Conservation (phyloP, 2,113 vertebrate genomes). For the Melanerpes aurifrons region DNA sequence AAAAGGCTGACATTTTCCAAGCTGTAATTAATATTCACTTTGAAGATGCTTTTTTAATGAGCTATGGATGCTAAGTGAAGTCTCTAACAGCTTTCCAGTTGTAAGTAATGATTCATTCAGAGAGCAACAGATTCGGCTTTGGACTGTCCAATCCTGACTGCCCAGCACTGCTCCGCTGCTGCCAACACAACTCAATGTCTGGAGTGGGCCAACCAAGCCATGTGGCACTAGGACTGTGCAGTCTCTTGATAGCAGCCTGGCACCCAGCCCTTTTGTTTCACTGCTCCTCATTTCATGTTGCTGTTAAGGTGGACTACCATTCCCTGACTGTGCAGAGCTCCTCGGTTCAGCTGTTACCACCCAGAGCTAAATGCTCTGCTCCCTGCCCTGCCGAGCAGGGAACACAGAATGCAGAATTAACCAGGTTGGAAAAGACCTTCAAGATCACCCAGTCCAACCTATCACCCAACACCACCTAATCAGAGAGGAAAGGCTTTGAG, state of each 20-base stretch:
- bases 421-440: too few species aligned
- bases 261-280: constrained; percentile 52
- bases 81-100: constrained; percentile 63
- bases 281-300: constrained; percentile 23
- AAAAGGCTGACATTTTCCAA: constrained; percentile 63
- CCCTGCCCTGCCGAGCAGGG: not conserved
- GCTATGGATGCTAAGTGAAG: constrained; percentile 57
- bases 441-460: too few species aligned
- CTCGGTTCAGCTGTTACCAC: not conserved
- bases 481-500: not conserved
- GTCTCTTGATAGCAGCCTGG: constrained; percentile 65
- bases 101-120: constrained; percentile 49
- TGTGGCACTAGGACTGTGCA: constrained; percentile 43
- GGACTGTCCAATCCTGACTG: constrained; percentile 45
- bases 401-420: not conserved
- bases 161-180: constrained; percentile 31
- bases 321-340: not conserved
- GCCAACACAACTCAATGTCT: constrained; percentile 65
- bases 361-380: not conserved
- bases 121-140: constrained; percentile 64
- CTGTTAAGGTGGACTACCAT: constrained; percentile 45
- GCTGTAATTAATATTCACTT: constrained; percentile 71
- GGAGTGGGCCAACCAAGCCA: constrained; percentile 38
- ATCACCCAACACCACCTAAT: too few species aligned
- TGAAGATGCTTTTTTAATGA: constrained; percentile 68